Percentiles rank a stretch among this genome's conserved stretches.
phyloP scores from a whole-genome alignment of 2,888 invertebrate species.

The Drosophila incognita region DNA sequence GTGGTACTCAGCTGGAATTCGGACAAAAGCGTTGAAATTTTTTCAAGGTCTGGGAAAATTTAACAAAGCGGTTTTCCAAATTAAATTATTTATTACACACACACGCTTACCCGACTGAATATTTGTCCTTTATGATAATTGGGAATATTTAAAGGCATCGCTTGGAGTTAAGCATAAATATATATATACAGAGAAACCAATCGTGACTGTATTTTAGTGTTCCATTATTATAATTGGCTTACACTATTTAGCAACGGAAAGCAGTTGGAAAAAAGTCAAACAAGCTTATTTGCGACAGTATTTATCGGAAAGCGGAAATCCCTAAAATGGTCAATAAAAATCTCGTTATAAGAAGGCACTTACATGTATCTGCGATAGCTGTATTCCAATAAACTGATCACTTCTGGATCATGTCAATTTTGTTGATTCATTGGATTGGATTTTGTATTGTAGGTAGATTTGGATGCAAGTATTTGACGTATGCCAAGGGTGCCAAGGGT shows the following conservation, averaged over 20 bases:
- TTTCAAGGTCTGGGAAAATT: neutral
- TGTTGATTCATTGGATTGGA: neutral
- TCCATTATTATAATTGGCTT: conserved; percentile 33
- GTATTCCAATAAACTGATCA: neutral
- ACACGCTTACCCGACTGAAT: conserved; percentile 18
- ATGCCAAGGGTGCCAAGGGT: no score
- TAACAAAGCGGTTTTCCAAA: neutral
- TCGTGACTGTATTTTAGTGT: conserved; percentile 34
- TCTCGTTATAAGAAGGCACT: neutral
- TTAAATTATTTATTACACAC: neutral
- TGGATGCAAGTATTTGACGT: neutral
- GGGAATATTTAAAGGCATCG: conserved; percentile 21
- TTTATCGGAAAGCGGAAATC: neutral
- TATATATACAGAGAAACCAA: neutral
- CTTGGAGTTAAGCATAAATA: neutral
- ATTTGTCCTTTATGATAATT: conserved; percentile 52
- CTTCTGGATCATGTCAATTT: neutral
- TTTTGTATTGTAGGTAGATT: neutral
- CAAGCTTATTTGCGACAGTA: neutral
- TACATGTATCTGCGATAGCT: neutral
- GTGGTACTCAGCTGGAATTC: neutral
- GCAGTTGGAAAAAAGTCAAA: neutral
- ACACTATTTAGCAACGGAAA: neutral
- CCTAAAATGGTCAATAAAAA: neutral
- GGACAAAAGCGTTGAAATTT: neutral